A percentile compares a stretch with the other conserved stretches of the same genome.
Conservation (phyloP, 1,140 invertebrate genomes). For the Pteromalus puparum region DNA sequence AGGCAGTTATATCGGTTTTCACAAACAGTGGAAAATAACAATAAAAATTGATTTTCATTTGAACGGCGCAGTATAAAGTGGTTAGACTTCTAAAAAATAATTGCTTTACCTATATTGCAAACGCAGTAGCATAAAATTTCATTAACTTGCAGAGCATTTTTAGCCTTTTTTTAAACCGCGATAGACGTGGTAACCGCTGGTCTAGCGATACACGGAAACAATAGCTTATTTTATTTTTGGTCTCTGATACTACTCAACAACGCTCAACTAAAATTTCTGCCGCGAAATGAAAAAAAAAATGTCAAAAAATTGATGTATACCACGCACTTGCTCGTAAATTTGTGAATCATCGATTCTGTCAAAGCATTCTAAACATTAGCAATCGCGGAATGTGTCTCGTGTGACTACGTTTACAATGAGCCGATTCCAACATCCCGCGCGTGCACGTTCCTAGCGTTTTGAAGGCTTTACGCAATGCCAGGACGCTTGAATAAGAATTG, state of each 20-base stretch:
- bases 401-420: not conserved
- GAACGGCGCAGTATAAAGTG: not conserved
- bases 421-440: slow-evolving; percentile 4
- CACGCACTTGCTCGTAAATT: not conserved
- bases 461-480: slow-evolving; percentile 33
- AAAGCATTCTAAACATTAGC: not conserved
- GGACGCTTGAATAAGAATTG: slow-evolving; percentile 19
- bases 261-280: too few relatives aligned
- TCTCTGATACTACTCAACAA: too few relatives aligned
- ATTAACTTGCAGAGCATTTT: not conserved
- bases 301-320: not conserved
- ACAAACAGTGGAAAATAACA: not conserved
- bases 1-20: not conserved
- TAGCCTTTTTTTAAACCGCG: not conserved
- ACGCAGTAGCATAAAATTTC: not conserved
- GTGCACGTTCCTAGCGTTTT: not conserved
- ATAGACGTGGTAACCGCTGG: not conserved
- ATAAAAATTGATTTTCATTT: not conserved
- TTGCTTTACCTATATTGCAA: not conserved
- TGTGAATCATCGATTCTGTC: not conserved
- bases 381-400: not conserved
- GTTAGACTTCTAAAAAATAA: not conserved
- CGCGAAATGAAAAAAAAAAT: not conserved
- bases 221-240: too few relatives aligned
- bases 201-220: not conserved